Base-by-base conservation (phyloP, 2,113 vertebrate species). In the Forbesichthys papilliferus region DNA sequence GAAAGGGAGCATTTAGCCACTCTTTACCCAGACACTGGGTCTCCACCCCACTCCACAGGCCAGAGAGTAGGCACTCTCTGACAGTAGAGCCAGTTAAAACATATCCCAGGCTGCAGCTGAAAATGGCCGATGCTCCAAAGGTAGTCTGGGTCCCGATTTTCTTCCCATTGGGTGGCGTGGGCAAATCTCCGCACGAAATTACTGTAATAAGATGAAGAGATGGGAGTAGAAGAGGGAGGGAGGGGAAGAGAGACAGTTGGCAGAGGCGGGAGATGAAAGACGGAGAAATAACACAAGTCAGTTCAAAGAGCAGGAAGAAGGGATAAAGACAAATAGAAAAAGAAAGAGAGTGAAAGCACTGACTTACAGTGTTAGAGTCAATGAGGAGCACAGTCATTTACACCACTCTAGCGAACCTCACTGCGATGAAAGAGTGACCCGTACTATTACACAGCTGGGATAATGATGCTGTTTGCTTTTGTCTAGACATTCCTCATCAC, bases 71-170 rank as follows among this genome's bases (percentile, higher is more conserved):
- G 77, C 97, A 99, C 86, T 99, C 97, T 55, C 96, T 89, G 0
- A 98, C 97, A 0, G 92, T 90, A 18, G 97, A 96, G 11, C 95
- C 96, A 20, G 95, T 95, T 9, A 98, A 87, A 90, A 98, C 94
- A 78, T 94, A 98, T 63, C 97, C 97, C 0, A 90, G 86, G 63
- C 95, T 95, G 73, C 96, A 99, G 58, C 94, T 97, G 86, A 99
- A 98, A 87, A 99, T 99, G 83, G 95, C 95, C 48, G 97, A 96
- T 5, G 96, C 96, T 64, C 95, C 94, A 4, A 97, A 99, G 9
- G 95, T 95, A 66, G 91, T 94, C 67, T 98, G 97, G 70, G 94
- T 99, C 85, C 97, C 97, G 87, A 98, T 98, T 87, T 97, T 98
- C 91, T 95, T 98, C 75, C 96, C 96, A 90, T 99, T 98, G 75